Percentiles rank a stretch among this genome's conserved stretches.
Evolutionary conservation across 2,797 vertebrate genomes (phyloP).

Genomic region (Notamacropus eugenii): DNA sequence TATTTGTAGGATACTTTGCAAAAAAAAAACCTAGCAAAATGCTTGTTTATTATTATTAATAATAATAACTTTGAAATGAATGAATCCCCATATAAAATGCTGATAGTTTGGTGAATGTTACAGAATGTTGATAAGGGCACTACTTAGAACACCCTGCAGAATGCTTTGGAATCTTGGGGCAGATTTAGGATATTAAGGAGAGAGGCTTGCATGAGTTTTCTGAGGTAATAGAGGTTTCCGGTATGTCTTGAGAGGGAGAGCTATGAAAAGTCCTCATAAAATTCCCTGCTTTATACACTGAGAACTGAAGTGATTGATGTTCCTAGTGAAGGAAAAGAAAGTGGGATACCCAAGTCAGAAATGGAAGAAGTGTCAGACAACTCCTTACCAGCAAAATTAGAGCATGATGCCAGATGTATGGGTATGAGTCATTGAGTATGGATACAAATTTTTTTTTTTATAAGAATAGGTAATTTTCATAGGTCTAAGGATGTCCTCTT

Average conservation of each 20-base stretch:
- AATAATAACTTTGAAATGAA: background rate
- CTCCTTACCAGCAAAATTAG: background rate
- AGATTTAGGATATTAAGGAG: background rate
- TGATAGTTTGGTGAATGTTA: background rate
- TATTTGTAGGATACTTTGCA: background rate
- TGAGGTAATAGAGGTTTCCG: background rate
- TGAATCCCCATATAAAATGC: background rate
- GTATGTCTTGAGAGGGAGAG: background rate
- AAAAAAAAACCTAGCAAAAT: too few relatives aligned
- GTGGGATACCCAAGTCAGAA: background rate
- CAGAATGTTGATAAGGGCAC: background rate
- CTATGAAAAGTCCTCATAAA: background rate
- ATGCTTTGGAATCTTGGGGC: background rate
- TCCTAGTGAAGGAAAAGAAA: background rate
- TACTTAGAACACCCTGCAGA: background rate
- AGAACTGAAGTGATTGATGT: background rate
- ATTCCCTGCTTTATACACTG: background rate
- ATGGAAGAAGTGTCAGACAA: background rate
- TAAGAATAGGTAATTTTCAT: background rate
- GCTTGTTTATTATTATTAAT: background rate
- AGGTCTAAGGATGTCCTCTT: background rate
- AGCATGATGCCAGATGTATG: background rate
- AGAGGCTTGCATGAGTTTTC: background rate
- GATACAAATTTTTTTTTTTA: background rate
- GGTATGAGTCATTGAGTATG: background rate